Evolutionary conservation across 1,140 invertebrate species (phyloP), one percentile per base, ranked within the genome.

Genomic region (Manduca sexta): DNA sequence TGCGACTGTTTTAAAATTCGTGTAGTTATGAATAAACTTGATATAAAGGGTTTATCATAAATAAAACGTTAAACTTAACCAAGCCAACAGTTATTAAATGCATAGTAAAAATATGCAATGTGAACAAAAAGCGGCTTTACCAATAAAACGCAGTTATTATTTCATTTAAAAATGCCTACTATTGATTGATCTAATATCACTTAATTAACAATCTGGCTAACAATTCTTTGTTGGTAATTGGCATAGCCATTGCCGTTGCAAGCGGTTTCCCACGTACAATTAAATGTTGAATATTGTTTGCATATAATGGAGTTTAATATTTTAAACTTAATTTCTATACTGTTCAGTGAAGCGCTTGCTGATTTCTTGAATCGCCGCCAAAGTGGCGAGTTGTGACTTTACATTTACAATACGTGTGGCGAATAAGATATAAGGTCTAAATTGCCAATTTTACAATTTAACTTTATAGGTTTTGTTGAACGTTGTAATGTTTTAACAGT

Each of bases 321-420:
- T 43, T 45, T 18, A 34, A 50, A 49, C 44, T 51, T 40, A 44
- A 44, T 49, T 52, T 52, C 30, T 34, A 31, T 45, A 11, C 30
- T 7, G 21, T 29, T 11, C 10, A 14, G 39, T 5, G 46, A 62
- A 62, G 52, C 59, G 55, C 65, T 51, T 40, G 49, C 58, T 67
- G 69, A 79, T 73, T 72, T 73, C 65, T 79, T 79, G 73, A 79
- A 71, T 51, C 64, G 59, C 26, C 39, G 75, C 75, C 73, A 79
- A 78, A 58, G 61, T 67, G 57, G 41, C 56, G 51, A 51, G 56
- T 63, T 63, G 42, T 26, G 45, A 44, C 39, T 55, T 55, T 50
- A 64, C 57, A 53, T 60, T 66, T 69, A 67, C 60, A 64, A 64
- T 43, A 67, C 60, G 64, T 59, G 63, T 52, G 47, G 49, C 68